Evolutionary conservation across 2,888 invertebrate species (phyloP), one percentile per base, ranked within the genome.

Genomic region (Homarus gammarus): DNA sequence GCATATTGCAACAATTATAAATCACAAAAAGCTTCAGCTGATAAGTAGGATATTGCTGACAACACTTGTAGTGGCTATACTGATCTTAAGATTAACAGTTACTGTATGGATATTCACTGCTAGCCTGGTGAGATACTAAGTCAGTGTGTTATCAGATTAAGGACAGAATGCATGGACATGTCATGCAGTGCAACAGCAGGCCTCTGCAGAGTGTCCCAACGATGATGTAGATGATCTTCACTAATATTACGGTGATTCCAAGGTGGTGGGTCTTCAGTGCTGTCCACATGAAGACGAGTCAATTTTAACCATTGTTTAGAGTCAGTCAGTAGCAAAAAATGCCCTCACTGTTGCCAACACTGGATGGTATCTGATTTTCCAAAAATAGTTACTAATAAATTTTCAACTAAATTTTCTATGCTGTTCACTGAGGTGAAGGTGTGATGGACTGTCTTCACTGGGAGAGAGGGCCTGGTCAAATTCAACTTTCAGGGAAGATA

Each of bases 1-100:
- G 88, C 84, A 88, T 73, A 89, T 68, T 78, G 88, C 88, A 84
- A 89, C 88, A 84, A 89, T 83, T 77, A 83, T 44, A 78, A 83
- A 83, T 88, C 88, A 89, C 88, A 88, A 84, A 86, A 89, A 89
- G 88, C 88, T 78, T 77, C 49, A 75, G 88, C 88, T 82, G 81
- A 87, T 84, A 89, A 77, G 86, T 61, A 86, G 86, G 84, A 87
- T 83, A 89, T 84, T 84, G 84, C 84, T 89, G 78, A 82, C 87
- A 82, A 81, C 73, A 87, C 77, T 68, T 78, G 78, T n/a, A n/a
- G n/a, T 78, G 82, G 49, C 73, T 68, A 82, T 79, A 82, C 61
- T 82, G 87, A 51, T 87, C 87, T 87, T 87, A 75, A 33, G 72
- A 64, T 31, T 81, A 73, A 61, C 87, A 78, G 68, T 68, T 70